These are phyloP conservation scores for Ectropis crepuscularia DNA, from an alignment of 2,888 invertebrate species.

Conservation along the genomic window DNA sequence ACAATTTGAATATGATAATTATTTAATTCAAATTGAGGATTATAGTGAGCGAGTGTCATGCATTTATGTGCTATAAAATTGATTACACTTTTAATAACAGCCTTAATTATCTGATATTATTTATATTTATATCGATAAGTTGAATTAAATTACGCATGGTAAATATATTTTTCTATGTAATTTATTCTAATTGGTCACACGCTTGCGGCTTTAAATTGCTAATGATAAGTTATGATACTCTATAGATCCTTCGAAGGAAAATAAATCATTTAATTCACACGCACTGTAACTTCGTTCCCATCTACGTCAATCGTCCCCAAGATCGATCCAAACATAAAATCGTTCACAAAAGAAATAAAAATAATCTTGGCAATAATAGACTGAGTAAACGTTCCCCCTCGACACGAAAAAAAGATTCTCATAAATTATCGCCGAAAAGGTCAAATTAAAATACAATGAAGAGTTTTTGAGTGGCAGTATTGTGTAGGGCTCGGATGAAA, in stretches of 20 bases:
- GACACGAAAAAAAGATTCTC: slow-evolving; percentile 71
- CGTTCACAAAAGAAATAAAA: slow-evolving; percentile 73
- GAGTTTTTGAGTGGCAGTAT: slow-evolving; percentile 84
- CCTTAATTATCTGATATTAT: slow-evolving; percentile 16
- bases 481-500: slow-evolving; percentile 81
- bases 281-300: slow-evolving; percentile 48
- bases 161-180: not conserved
- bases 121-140: slow-evolving; percentile 13
- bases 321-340: slow-evolving; percentile 63
- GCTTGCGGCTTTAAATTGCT: slow-evolving; percentile 3
- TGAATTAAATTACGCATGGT: not conserved
- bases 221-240: slow-evolving; percentile 14
- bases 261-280: slow-evolving; percentile 44
- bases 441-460: slow-evolving; percentile 85
- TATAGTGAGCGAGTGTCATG: slow-evolving; percentile 23
- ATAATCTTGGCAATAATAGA: slow-evolving; percentile 78
- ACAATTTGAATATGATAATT: slow-evolving; percentile 28
- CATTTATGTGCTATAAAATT: slow-evolving; percentile 20
- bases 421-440: slow-evolving; percentile 85
- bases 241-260: slow-evolving; percentile 13
- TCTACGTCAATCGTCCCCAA: slow-evolving; percentile 46
- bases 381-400: slow-evolving; percentile 78
- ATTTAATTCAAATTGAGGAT: slow-evolving; percentile 20
- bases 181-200: not conserved
- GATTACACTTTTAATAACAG: slow-evolving; percentile 17